Conservation (phyloP, 2,888 invertebrate genomes). For the Apocheima hispidaria region DNA sequence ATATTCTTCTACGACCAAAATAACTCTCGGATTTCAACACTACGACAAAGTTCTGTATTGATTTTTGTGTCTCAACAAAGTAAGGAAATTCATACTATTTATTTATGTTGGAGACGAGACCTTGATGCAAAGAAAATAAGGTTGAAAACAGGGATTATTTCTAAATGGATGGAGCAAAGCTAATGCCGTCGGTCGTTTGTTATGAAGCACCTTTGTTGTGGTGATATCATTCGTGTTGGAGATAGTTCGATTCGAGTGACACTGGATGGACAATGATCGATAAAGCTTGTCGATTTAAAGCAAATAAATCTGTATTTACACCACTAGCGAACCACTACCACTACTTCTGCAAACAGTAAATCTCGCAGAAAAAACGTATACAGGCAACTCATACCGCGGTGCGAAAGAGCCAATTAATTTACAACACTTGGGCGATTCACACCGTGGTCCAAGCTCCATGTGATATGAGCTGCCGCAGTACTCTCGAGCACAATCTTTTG, state of each 20-base stretch:
- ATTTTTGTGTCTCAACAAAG: slow-evolving; percentile 17
- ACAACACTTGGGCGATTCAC: no score
- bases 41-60: slow-evolving; percentile 14
- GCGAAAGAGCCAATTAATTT: no score
- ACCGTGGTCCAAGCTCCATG: no score
- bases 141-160: background rate
- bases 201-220: slow-evolving; percentile 55
- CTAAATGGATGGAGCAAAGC: slow-evolving; percentile 34
- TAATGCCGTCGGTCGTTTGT: slow-evolving; percentile 60
- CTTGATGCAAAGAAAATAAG: background rate
- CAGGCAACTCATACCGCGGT: no score
- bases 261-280: slow-evolving; percentile 34
- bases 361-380: no score
- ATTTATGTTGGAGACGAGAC: background rate
- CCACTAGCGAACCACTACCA: no score
- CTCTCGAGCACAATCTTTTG: no score
- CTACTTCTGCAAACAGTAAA: no score
- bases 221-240: slow-evolving; percentile 56
- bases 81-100: slow-evolving; percentile 12
- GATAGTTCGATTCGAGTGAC: slow-evolving; percentile 30
- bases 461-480: no score
- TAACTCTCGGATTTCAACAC: background rate
- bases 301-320: no score
- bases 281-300: no score
- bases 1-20: background rate